A percentile compares a stretch with the other conserved stretches of the same genome.
Evolutionary conservation across 2,888 invertebrate species (phyloP).

Genomic region (Lasioglossum vierecki): DNA sequence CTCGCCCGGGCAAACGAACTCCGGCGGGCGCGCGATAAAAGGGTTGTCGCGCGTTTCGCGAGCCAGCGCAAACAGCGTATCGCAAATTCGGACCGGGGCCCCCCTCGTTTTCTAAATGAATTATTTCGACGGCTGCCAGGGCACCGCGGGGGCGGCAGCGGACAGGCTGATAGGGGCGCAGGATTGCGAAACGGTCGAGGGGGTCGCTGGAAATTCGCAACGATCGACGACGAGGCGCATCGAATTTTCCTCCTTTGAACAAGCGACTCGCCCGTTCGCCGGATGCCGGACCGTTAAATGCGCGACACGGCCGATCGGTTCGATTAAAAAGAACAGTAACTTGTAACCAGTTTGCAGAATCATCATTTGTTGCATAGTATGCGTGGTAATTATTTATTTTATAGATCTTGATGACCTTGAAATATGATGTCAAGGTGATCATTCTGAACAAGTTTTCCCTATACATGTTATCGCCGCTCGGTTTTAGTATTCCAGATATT

Average conservation of each 20-base stretch:
- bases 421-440: too few species aligned
- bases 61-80: slow-evolving; percentile 31
- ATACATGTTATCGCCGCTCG: too few species aligned
- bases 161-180: neutral
- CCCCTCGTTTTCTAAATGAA: slow-evolving; percentile 57
- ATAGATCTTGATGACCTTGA: too few species aligned
- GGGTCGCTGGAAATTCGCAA: neutral
- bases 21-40: slow-evolving; percentile 40
- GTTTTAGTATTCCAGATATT: too few species aligned
- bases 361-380: too few species aligned
- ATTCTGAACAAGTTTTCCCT: too few species aligned
- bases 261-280: neutral
- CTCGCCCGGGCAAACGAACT: slow-evolving; percentile 27
- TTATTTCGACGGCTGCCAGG: slow-evolving; percentile 41
- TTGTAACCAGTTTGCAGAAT: too few species aligned
- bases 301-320: neutral
- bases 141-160: neutral
- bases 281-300: neutral
- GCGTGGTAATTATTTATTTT: too few species aligned
- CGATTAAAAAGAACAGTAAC: neutral
- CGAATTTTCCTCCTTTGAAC: neutral
- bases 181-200: neutral
- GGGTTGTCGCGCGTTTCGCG: slow-evolving; percentile 49
- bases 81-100: slow-evolving; percentile 38
- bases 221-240: neutral